These are phyloP conservation scores for Artibeus jamaicensis DNA, from an alignment of 2,797 vertebrate species.

Conservation along the genomic window DNA sequence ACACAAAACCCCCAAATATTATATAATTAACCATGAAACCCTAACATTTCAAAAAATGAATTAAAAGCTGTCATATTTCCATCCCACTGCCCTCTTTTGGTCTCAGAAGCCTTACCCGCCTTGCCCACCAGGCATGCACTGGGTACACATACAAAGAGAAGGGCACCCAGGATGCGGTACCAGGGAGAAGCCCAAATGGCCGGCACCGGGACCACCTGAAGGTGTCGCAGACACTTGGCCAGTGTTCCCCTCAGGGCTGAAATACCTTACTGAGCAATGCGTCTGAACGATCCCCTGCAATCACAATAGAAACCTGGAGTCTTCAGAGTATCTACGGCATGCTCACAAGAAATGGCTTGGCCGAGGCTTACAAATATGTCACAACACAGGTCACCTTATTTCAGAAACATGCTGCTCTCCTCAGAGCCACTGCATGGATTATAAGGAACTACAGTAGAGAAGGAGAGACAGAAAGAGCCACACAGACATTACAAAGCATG, in stretches of 20 bases:
- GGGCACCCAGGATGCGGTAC: not conserved
- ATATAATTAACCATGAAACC: not conserved
- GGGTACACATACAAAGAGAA: not conserved
- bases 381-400: not conserved
- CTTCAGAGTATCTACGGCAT: constrained; percentile 1
- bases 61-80: not conserved
- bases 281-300: not conserved
- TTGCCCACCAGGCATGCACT: not conserved
- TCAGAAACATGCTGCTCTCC: not conserved
- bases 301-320: not conserved
- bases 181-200: not conserved
- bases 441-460: not conserved
- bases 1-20: not conserved
- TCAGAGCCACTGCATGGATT: not conserved
- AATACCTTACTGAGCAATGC: not conserved
- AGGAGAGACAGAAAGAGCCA: not conserved
- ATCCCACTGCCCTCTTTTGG: not conserved
- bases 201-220: too few species aligned
- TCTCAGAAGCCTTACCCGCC: not conserved
- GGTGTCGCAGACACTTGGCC: not conserved
- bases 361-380: not conserved
- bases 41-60: constrained; percentile 38
- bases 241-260: constrained; percentile 34
- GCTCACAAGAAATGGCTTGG: not conserved
- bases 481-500: not conserved